phyloP scores from a whole-genome alignment of 2,113 vertebrate species.

The Illadopsis cleaveri region DNA sequence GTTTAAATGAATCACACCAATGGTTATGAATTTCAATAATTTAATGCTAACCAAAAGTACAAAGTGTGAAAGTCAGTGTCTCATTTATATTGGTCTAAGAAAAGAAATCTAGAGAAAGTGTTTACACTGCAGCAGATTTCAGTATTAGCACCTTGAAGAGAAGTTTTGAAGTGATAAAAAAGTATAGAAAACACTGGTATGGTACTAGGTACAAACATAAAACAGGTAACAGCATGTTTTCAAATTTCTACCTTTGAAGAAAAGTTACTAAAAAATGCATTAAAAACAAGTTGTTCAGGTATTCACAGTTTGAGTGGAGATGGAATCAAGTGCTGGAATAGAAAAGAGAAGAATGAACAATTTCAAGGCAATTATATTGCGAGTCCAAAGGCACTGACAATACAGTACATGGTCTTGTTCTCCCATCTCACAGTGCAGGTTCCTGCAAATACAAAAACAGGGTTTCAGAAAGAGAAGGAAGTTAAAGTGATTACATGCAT shows the following conservation, averaged over 20 bases:
- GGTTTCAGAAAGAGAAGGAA: background rate
- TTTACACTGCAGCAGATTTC: conserved; percentile 59
- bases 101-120: conserved; percentile 44
- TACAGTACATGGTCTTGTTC: conserved; percentile 94
- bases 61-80: conserved; percentile 70
- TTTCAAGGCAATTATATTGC: conserved; percentile 76
- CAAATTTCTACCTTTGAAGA: conserved; percentile 9
- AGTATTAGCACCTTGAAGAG: conserved; percentile 73
- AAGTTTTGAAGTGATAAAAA: conserved; percentile 66
- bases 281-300: conserved; percentile 26
- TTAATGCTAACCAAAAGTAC: conserved; percentile 78
- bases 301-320: conserved; percentile 29
- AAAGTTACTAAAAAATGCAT: conserved; percentile 5
- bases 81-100: conserved; percentile 48
- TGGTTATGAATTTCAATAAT: conserved; percentile 71
- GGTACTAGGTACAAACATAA: background rate
- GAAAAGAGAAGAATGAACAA: background rate
- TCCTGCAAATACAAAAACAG: conserved; percentile 69
- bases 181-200: background rate
- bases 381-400: conserved; percentile 89
- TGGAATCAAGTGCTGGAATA: conserved; percentile 4
- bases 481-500: background rate
- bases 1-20: background rate
- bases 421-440: conserved; percentile 93
- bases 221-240: background rate